Percentiles rank a stretch among this genome's conserved stretches.
These are phyloP conservation scores for Metaphire vulgaris DNA, from an alignment of 1,140 invertebrate species.

Conservation along the genomic window DNA sequence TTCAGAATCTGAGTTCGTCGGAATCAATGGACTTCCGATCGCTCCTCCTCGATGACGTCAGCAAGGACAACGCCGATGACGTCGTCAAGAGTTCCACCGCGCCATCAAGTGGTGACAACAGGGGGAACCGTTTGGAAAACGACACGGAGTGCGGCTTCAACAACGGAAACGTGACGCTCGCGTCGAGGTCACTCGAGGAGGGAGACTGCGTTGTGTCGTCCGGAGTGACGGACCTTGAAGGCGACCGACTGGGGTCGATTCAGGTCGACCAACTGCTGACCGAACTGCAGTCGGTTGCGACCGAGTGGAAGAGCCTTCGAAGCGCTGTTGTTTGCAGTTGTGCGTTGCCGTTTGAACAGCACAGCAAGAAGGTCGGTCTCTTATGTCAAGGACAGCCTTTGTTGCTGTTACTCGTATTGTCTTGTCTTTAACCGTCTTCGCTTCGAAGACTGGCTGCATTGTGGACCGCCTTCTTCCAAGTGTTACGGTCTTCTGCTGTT, in stretches of 20 bases:
- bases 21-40: slow-evolving; percentile 29
- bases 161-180: slow-evolving; percentile 40
- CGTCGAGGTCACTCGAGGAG: slow-evolving; percentile 26
- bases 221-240: slow-evolving; percentile 2
- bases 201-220: background rate
- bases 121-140: slow-evolving; percentile 32
- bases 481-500: no score
- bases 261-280: slow-evolving; percentile 41
- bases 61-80: background rate
- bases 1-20: slow-evolving; percentile 27
- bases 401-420: no score
- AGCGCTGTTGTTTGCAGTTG: slow-evolving; percentile 81
- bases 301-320: slow-evolving; percentile 85
- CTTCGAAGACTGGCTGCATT: no score
- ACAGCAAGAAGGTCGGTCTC: slow-evolving; percentile 82
- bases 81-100: background rate
- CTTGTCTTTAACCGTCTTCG: no score
- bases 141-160: slow-evolving; percentile 52
- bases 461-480: no score
- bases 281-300: slow-evolving; percentile 69
- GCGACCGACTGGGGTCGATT: slow-evolving; percentile 41
- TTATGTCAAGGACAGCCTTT: no score
- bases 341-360: slow-evolving; percentile 84
- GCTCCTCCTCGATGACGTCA: slow-evolving; percentile 6
- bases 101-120: background rate